phyloP scores from a whole-genome alignment of 1,140 invertebrate genomes.

The Hyles vespertilio region DNA sequence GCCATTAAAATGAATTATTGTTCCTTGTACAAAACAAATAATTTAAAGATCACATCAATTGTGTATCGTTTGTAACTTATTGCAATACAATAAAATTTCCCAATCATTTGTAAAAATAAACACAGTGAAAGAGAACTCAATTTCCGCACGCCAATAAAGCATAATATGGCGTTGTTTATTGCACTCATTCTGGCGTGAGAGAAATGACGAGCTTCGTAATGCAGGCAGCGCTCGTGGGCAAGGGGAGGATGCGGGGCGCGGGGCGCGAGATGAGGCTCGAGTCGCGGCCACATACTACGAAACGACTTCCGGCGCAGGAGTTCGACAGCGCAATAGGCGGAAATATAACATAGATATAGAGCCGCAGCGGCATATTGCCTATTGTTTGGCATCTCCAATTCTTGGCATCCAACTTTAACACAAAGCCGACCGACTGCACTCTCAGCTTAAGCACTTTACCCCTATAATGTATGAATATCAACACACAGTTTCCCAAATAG shows the following conservation, averaged over 20 bases:
- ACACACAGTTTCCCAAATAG: constrained; percentile 35
- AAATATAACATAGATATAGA: constrained; percentile 43
- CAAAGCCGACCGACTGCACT: constrained; percentile 43
- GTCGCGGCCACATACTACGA: constrained; percentile 11
- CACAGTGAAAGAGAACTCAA: background rate
- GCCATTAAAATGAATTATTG: no score
- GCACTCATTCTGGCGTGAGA: background rate
- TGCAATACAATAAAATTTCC: background rate
- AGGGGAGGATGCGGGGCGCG: background rate
- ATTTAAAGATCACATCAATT: no score
- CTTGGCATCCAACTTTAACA: constrained; percentile 65
- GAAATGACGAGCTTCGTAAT: no score
- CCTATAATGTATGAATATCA: constrained; percentile 60
- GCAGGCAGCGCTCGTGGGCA: background rate
- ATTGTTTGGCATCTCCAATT: constrained; percentile 69
- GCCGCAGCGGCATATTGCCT: constrained; percentile 57
- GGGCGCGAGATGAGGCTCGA: background rate
- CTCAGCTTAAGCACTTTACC: constrained; percentile 59
- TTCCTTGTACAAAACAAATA: no score
- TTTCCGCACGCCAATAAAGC: no score
- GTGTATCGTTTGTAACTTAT: no score
- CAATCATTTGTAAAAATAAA: background rate
- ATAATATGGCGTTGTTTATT: background rate
- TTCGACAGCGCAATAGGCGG: constrained; percentile 54
- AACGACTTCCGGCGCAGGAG: constrained; percentile 51